phyloP scores from a whole-genome alignment of 2,113 vertebrate genomes.

The Ploceus nigricollis region DNA sequence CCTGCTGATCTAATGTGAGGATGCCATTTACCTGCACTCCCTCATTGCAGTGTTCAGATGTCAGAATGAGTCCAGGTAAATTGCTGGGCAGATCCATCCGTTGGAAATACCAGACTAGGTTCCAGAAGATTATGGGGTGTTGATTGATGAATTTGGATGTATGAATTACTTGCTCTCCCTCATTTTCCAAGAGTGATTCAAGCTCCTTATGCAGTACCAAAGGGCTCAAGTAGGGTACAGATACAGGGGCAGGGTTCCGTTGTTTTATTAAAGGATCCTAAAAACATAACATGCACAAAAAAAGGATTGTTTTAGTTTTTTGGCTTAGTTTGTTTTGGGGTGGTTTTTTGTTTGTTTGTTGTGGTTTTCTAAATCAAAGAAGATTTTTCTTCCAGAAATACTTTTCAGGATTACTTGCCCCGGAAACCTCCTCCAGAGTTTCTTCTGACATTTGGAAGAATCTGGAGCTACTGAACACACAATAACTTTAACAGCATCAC shows the following conservation, averaged over 20 bases:
- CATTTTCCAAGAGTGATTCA: slow-evolving; percentile 94
- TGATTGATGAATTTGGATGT: slow-evolving; percentile 96
- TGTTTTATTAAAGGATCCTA: slow-evolving; percentile 86
- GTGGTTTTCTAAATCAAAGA: background rate
- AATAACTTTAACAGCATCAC: background rate
- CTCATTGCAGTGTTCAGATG: slow-evolving; percentile 95
- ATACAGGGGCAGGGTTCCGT: slow-evolving; percentile 88
- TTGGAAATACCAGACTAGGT: slow-evolving; percentile 95
- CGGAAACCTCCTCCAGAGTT: background rate
- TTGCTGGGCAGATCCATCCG: slow-evolving; percentile 91
- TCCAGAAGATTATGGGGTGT: slow-evolving; percentile 99
- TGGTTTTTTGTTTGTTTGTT: background rate
- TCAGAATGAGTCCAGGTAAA: slow-evolving; percentile 92
- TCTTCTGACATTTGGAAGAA: background rate
- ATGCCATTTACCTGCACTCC: slow-evolving; percentile 82
- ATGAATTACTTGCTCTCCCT: slow-evolving; percentile 95
- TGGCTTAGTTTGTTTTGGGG: background rate
- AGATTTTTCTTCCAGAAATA: background rate
- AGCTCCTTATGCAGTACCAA: slow-evolving; percentile 95
- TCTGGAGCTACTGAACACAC: background rate
- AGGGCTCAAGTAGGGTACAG: slow-evolving; percentile 94
- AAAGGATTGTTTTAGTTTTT: accelerated
- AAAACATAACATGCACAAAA: background rate
- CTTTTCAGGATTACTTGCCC: background rate
- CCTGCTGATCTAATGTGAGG: accelerated